These are phyloP conservation scores for Agrotis puta DNA, from an alignment of 2,888 invertebrate genomes.

Conservation along the genomic window DNA sequence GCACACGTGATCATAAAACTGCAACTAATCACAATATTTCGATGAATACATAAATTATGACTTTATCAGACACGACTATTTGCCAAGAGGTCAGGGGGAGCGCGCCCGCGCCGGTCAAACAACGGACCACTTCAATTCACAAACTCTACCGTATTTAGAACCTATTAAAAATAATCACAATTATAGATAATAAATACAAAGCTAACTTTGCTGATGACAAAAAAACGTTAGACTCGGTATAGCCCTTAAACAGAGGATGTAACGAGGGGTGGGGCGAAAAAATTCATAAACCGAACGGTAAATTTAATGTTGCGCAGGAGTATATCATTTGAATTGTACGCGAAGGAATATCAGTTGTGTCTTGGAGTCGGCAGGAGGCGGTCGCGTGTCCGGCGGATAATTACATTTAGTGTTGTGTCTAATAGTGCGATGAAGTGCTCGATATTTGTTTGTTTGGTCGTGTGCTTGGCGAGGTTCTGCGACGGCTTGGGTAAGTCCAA, in stretches of 20 bases:
- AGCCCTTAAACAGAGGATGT: slow-evolving; percentile 51
- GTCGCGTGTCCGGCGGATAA: slow-evolving; percentile 69
- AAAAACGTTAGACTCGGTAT: slow-evolving; percentile 35
- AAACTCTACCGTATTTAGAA: slow-evolving; percentile 69
- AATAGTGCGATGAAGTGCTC: slow-evolving; percentile 86
- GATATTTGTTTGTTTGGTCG: slow-evolving; percentile 77
- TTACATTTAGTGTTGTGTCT: slow-evolving; percentile 77
- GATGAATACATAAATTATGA: slow-evolving; percentile 42
- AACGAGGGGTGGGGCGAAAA: slow-evolving; percentile 66
- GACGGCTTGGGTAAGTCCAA: slow-evolving; percentile 80
- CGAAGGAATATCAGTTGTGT: slow-evolving; percentile 78
- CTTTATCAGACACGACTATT: slow-evolving; percentile 56
- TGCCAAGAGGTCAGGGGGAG: slow-evolving; percentile 65
- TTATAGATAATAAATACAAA: slow-evolving; percentile 67
- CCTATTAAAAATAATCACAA: slow-evolving; percentile 71
- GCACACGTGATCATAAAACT: slow-evolving; percentile 47
- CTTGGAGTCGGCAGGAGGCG: slow-evolving; percentile 73
- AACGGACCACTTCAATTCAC: slow-evolving; percentile 67
- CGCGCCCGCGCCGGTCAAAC: slow-evolving; percentile 58
- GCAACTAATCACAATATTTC: slow-evolving; percentile 56
- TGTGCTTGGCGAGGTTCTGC: slow-evolving; percentile 77
- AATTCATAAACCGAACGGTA: slow-evolving; percentile 69
- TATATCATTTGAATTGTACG: slow-evolving; percentile 78
- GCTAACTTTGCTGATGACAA: slow-evolving; percentile 54
- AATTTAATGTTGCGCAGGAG: slow-evolving; percentile 76